A percentile compares a stretch with the other conserved stretches of the same genome.
Conservation (phyloP, 2,113 vertebrate species). For the Thunnus maccoyii region DNA sequence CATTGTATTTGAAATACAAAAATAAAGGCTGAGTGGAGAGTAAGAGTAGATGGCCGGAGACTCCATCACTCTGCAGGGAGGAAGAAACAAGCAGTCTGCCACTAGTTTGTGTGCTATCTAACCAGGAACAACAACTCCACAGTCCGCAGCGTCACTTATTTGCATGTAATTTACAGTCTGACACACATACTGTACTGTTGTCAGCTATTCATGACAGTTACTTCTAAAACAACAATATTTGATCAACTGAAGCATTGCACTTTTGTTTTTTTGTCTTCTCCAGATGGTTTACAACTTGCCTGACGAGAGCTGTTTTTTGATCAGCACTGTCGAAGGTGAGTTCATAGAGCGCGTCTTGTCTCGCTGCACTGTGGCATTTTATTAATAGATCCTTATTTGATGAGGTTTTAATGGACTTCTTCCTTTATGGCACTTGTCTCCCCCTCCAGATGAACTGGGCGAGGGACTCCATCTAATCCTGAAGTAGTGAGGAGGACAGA, state of each 20-base stretch:
- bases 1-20: too few species aligned
- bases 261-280: conserved; percentile 2
- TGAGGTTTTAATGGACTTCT: conserved; percentile 13
- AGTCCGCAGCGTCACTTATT: conserved; percentile 13
- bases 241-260: background rate
- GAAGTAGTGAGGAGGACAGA: conserved; percentile 87
- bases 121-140: background rate
- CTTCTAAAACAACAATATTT: background rate
- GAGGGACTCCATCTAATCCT: conserved; percentile 96
- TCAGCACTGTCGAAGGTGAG: conserved; percentile 95
- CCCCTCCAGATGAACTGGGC: conserved; percentile 90
- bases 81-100: background rate
- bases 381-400: background rate
- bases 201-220: background rate
- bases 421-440: background rate
- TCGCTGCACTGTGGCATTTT: background rate
- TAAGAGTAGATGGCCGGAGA: background rate
- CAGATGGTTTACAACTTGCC: conserved; percentile 98
- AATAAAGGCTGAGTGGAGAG: too few species aligned
- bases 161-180: conserved; percentile 48
- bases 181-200: background rate
- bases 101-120: background rate
- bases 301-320: conserved; percentile 97
- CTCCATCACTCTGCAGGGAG: background rate
- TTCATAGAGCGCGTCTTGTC: conserved; percentile 68